Base-by-base conservation (phyloP, 2,797 vertebrate genomes). In the Chaetodon trifasciatus region DNA sequence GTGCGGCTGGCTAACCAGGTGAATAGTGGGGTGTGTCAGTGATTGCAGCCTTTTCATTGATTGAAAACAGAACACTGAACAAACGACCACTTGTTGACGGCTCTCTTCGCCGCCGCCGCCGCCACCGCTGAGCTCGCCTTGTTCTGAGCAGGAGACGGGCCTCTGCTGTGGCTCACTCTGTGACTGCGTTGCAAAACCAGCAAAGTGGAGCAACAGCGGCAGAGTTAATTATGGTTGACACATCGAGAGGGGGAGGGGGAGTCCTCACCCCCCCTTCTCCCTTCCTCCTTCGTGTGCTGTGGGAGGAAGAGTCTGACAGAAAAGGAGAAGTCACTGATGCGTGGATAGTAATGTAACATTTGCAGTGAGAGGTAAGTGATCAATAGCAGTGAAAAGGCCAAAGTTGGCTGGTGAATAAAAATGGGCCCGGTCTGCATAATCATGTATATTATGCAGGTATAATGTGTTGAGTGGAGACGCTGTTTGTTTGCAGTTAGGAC, bases 151-250 rank as follows among this genome's bases (percentile, higher is more conserved):
- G 32, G 40, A 79, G 76, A 64, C 9, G 0, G n/a, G 0, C 70
- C 66, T 53, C 35, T 8, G 61, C 80, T 78, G 70, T 13, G 69
- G 77, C 56, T 63, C 1, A 55, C 49, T 47, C 68, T 50, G 81
- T 24, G 52, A 42, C 57, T 76, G 78, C 32, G 35, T 72, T 83
- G 74, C 77, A 85, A 76, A 86, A 87, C 66, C 70, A 60, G 80
- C 75, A 76, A 84, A 91, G 85, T 85, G 85, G 84, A 87, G 88
- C 82, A 85, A 85, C 74, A 76, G 81, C 74, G 78, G 79, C 74
- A 56, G 73, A 89, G 78, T 89, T 90, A 91, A 91, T 92, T 90
- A 87, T 75, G 85, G 88, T 69, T 86, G 89, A 88, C 86, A 70
- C 74, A 44, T 57, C 19, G 11, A 32, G 46, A 13, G 28, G 37